Evolutionary conservation across 2,888 invertebrate genomes (phyloP).

Genomic region (Chrysina gloriosa): DNA sequence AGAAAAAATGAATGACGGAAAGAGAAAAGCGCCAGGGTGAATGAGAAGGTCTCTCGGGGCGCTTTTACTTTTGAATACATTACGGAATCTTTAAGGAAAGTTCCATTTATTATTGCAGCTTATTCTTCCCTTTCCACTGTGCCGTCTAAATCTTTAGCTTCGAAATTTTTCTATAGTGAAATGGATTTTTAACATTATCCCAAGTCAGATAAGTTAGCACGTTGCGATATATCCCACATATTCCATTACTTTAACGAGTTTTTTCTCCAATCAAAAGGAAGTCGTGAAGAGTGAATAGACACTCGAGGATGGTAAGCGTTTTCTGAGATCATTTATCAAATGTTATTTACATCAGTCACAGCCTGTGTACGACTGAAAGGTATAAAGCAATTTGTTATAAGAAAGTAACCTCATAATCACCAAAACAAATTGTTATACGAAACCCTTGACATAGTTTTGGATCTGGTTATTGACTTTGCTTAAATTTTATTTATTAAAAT

Average conservation of each 20-base stretch:
- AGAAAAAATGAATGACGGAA: background rate
- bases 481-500: no score
- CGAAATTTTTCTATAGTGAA: conserved; percentile 5
- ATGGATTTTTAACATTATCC: conserved; percentile 18
- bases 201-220: background rate
- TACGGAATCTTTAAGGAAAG: conserved; percentile 27
- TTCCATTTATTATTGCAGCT: conserved; percentile 41
- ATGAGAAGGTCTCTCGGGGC: background rate
- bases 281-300: no score
- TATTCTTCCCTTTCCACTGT: conserved; percentile 22
- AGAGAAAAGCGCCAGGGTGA: conserved; percentile 7
- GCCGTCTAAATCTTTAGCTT: background rate
- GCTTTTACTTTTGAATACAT: conserved; percentile 37
- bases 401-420: no score
- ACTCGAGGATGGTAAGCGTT: no score
- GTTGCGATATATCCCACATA: conserved; percentile 12
- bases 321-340: no score
- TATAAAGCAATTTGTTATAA: no score
- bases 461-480: no score
- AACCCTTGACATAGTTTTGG: no score
- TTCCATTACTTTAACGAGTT: conserved; percentile 25
- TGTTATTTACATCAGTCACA: no score
- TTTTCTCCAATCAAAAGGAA: background rate
- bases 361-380: no score
- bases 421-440: no score